Base-by-base conservation (phyloP, 2,888 invertebrate species). In the Drosophila anomalipes region DNA sequence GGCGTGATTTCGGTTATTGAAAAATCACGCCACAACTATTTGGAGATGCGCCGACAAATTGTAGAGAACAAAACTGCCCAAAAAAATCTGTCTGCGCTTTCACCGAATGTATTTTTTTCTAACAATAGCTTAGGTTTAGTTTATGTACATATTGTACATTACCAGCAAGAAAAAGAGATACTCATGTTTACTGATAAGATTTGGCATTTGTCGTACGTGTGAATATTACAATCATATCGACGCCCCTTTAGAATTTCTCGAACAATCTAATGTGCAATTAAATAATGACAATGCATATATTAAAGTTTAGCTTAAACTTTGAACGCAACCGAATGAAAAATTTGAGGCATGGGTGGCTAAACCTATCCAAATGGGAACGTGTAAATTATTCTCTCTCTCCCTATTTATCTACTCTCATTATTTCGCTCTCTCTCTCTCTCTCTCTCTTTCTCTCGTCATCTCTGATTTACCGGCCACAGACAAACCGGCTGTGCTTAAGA, bases 11-110 rank as follows among this genome's bases (percentile, higher is more conserved):
- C 49, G 22, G 56, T 52, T 67, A 19, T 44, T 49, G 49, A 68
- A 37, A 56, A 70, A 74, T 74, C 85, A 86, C 81, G 89, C 89
- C 74, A 86, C 66, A 54, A 59, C 35, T 26, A 70, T 16, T 30
- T 58, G 32, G 37, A 54, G 63, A 41, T 76, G 56, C 78, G 59
- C 72, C 75, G 32, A 54, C 54, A 53, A 74, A 33, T 67, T 33
- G 12, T 5, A 52, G 35, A 19, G 47, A 41, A 49, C 32, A 41
- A n/a, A 69, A 68, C 61, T 70, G 49, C 22, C 59, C 62, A 30
- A 76, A 73, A 58, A 28, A 28, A n/a, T n/a, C 3, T 54, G 54
- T 57, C 32, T 26, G 52, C 32, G 72, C 80, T 85, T 89, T 86
- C 80, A 70, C 87, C 52, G 32, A 58, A 39, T 32, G 41, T 53